Conservation (phyloP, 2,113 vertebrate species). For the Ailurus styani region DNA sequence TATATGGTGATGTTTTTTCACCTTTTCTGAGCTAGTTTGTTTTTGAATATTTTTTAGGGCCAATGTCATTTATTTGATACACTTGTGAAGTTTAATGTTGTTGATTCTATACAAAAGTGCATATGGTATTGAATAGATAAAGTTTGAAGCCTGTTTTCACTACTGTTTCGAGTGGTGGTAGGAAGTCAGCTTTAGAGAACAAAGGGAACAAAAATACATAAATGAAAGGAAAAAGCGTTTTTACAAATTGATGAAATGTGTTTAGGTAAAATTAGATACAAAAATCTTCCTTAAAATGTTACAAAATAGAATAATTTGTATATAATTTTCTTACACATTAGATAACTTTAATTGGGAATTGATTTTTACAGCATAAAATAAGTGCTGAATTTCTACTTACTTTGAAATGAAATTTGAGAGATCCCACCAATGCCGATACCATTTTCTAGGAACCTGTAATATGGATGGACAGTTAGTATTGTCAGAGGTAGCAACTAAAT, state of each 20-base stretch:
- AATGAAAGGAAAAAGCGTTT: neutral
- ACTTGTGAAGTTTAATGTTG: neutral
- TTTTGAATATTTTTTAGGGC: neutral
- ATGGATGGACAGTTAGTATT: neutral
- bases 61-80: neutral
- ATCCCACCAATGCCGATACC: neutral
- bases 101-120: neutral
- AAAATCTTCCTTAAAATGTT: slow-evolving; percentile 19
- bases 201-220: neutral
- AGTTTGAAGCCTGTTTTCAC: neutral
- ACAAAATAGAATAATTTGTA: neutral
- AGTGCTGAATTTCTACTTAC: neutral
- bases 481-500: neutral
- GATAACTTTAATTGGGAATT: slow-evolving; percentile 2
- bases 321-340: neutral
- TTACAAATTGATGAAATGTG: neutral
- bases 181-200: neutral
- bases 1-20: neutral
- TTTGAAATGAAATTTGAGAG: slow-evolving; percentile 15
- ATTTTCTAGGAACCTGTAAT: neutral
- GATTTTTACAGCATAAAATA: neutral
- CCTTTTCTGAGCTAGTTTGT: neutral
- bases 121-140: neutral
- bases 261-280: slow-evolving; percentile 2
- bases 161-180: neutral